These are phyloP conservation scores for Lepilemur septentrionalis DNA, from an alignment of 2,797 vertebrate species.

Conservation along the genomic window DNA sequence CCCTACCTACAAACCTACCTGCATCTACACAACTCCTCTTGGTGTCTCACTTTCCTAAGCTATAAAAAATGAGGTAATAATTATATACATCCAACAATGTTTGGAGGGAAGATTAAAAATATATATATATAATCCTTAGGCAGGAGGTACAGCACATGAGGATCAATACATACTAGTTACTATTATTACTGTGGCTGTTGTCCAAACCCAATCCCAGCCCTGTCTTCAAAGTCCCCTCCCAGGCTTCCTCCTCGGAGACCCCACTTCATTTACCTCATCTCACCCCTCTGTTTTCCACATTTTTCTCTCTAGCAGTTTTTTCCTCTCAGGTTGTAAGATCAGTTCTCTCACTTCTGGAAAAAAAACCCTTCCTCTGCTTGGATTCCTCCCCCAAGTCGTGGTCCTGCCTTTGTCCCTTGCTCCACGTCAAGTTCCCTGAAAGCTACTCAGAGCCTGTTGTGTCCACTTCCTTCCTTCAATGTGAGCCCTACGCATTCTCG, in stretches of 20 bases:
- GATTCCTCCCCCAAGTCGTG: not conserved
- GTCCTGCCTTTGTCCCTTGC: not conserved
- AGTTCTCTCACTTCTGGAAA: not conserved
- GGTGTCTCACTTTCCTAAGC: not conserved
- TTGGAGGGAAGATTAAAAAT: not conserved
- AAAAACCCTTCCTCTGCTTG: not conserved
- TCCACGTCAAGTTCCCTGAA: not conserved
- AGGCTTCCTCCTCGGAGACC: not conserved
- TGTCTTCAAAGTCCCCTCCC: not conserved
- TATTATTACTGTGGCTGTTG: not conserved
- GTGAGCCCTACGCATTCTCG: not conserved
- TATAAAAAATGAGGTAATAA: not conserved
- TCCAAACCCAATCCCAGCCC: not conserved
- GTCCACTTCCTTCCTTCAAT: not conserved
- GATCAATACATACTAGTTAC: not conserved
- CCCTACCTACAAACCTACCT: not conserved
- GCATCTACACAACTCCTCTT: not conserved
- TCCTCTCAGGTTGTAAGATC: not conserved
- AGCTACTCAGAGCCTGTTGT: not conserved
- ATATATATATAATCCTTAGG: too few relatives aligned
- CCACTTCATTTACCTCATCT: not conserved
- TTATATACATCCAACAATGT: not conserved
- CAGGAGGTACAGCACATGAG: rapidly evolving
- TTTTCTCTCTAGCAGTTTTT: not conserved
- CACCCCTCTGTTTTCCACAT: not conserved